Percentiles rank a stretch among this genome's conserved stretches.
Conservation (phyloP, 2,888 invertebrate species). For the Strigamia transsilvanica region DNA sequence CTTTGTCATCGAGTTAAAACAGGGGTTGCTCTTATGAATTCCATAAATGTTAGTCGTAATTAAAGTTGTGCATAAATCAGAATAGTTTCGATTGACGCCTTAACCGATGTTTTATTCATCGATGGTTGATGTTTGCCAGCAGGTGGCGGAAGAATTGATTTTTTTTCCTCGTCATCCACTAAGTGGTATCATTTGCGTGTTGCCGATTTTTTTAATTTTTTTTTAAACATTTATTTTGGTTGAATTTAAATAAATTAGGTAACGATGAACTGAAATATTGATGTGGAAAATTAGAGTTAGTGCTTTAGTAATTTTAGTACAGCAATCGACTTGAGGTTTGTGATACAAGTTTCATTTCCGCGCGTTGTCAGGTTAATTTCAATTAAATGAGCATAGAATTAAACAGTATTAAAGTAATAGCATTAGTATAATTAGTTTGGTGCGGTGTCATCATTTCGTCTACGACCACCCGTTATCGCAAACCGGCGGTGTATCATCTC, state of each 20-base stretch:
- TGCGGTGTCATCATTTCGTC: slow-evolving; percentile 41
- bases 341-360: slow-evolving; percentile 45
- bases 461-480: neutral
- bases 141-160: slow-evolving; percentile 47
- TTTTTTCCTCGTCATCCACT: neutral
- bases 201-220: neutral
- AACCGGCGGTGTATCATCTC: neutral
- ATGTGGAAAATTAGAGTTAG: slow-evolving; percentile 12
- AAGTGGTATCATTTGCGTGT: slow-evolving; percentile 43
- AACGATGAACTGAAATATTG: slow-evolving; percentile 17
- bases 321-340: slow-evolving; percentile 33
- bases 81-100: slow-evolving; percentile 39
- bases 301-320: slow-evolving; percentile 26
- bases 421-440: slow-evolving; percentile 45
- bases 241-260: slow-evolving; percentile 37
- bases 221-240: neutral
- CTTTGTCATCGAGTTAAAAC: slow-evolving; percentile 1
- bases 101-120: slow-evolving; percentile 33
- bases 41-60: slow-evolving; percentile 15
- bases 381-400: slow-evolving; percentile 47
- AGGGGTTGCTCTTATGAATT: neutral
- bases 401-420: slow-evolving; percentile 43
- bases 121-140: slow-evolving; percentile 41
- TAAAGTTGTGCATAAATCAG: slow-evolving; percentile 28
- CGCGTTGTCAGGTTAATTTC: slow-evolving; percentile 43